Base-by-base conservation (phyloP, 2,113 vertebrate species). In the Hippocampus guttulatus region DNA sequence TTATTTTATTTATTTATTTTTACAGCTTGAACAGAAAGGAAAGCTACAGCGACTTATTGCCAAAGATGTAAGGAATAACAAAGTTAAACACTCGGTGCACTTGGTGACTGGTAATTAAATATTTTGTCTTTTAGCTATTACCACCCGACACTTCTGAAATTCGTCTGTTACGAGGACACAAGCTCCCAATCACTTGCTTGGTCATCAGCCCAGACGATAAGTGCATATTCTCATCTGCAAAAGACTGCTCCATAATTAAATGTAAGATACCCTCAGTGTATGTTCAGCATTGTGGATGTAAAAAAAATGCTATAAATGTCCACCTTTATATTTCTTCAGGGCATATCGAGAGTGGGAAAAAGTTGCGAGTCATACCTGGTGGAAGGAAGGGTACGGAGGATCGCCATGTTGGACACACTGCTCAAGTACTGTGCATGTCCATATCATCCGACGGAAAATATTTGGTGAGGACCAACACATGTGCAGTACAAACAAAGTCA, bases 161-260 rank as follows among this genome's bases (percentile, higher is more conserved):
- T 70, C 91, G 92, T 0, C 41, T 98, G 49, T 85, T 98, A 9
- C 91, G 93, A 70, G 97, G 97, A 40, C 97, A 99, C 88, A 95
- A 96, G 85, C 94, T 96, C 43, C 90, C 97, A 0, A 77, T 99
- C 75, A 98, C 95, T 0, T 99, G 97, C 75, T 84, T 99, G 30
- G 94, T 96, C 60, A 89, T 99, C 69, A 92, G 94, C 10, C 92
- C 95, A 0, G 96, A 98, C 12, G 96, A 98, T 69, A 91, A 81
- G 77, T 90, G 89, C 80, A 92, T 98, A 80, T 96, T 98, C 69
- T 98, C 97, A 0, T 94, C 93, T 0, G 92, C 95, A 66, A 99
- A 99, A 88, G 97, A 99, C 8, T 96, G 97, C 77, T 92, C 94
- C 55, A 92, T 99, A 73, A 95, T 98, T 84, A 98, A 99, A 88